Conservation (phyloP, 2,113 vertebrate genomes). For the Pipa parva region DNA sequence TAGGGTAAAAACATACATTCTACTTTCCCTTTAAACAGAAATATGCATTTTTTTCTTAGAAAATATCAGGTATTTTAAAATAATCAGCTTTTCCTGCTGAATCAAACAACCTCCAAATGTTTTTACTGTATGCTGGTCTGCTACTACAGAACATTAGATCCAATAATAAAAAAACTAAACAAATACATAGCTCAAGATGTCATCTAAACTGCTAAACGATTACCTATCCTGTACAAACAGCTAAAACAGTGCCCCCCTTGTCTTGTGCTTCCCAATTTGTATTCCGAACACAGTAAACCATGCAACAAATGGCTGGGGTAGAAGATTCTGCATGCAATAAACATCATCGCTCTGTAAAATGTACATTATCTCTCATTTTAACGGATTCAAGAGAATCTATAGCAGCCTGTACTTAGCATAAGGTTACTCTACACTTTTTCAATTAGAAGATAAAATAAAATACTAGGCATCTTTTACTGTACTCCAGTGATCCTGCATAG, state of each 20-base stretch:
- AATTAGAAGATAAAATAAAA: not conserved
- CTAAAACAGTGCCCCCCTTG: not conserved
- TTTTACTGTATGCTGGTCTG: too few species aligned
- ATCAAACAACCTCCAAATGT: too few species aligned
- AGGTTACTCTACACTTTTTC: not conserved
- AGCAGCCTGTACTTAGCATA: not conserved
- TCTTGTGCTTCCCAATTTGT: too few species aligned
- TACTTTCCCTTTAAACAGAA: too few species aligned
- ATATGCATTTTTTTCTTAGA: too few species aligned
- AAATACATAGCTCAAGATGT: not conserved
- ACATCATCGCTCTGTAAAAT: not conserved
- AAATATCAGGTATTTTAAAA: too few species aligned
- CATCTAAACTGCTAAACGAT: not conserved
- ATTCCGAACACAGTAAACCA: not conserved
- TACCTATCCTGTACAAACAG: not conserved
- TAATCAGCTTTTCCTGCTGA: too few species aligned
- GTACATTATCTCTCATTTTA: too few species aligned
- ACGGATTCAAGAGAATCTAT: not conserved
- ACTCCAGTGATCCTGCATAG: not conserved
- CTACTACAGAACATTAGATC: too few species aligned
- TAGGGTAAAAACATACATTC: too few species aligned
- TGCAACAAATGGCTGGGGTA: conserved; percentile 15
- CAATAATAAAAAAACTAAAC: too few species aligned
- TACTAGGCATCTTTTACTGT: not conserved
- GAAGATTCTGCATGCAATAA: not conserved